phyloP scores from a whole-genome alignment of 2,888 invertebrate species.

The Diarsia dahlii region DNA sequence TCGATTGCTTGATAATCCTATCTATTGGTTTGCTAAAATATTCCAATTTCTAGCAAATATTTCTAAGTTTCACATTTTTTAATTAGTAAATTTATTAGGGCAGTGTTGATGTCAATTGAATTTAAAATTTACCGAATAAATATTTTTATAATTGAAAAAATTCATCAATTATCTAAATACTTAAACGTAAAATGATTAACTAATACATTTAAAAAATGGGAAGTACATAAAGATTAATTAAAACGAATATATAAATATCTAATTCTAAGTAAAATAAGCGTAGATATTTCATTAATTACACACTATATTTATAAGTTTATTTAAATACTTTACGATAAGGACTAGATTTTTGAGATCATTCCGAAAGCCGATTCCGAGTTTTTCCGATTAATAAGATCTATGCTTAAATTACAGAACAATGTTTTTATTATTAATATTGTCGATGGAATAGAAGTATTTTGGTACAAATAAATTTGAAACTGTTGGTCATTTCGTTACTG shows the following conservation, averaged over 20 bases:
- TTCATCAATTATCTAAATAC: not conserved
- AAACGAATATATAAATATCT: slow-evolving; percentile 1
- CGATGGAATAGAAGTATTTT: slow-evolving; percentile 11
- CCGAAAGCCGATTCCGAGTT: slow-evolving; percentile 79
- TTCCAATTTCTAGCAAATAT: not conserved
- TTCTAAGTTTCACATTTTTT: not conserved
- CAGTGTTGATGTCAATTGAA: not conserved
- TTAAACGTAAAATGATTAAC: not conserved
- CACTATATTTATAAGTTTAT: slow-evolving; percentile 32
- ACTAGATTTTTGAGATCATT: slow-evolving; percentile 83
- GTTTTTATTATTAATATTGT: slow-evolving; percentile 37
- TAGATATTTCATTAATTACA: slow-evolving; percentile 28
- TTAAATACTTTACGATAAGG: slow-evolving; percentile 50
- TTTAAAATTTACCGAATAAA: not conserved
- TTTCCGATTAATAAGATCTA: slow-evolving; percentile 61
- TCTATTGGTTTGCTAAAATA: not conserved
- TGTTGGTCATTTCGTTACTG: not conserved
- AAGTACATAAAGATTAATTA: slow-evolving; percentile 6
- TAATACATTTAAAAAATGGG: not conserved
- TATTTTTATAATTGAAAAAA: not conserved
- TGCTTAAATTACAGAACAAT: slow-evolving; percentile 26
- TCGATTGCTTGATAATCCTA: not conserved
- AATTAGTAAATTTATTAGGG: too few species aligned
- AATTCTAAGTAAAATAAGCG: slow-evolving; percentile 31
- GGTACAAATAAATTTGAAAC: not conserved